Percentiles rank a stretch among this genome's conserved stretches.
phyloP scores from a whole-genome alignment of 2,797 vertebrate genomes.

The Sparidentex hasta region DNA sequence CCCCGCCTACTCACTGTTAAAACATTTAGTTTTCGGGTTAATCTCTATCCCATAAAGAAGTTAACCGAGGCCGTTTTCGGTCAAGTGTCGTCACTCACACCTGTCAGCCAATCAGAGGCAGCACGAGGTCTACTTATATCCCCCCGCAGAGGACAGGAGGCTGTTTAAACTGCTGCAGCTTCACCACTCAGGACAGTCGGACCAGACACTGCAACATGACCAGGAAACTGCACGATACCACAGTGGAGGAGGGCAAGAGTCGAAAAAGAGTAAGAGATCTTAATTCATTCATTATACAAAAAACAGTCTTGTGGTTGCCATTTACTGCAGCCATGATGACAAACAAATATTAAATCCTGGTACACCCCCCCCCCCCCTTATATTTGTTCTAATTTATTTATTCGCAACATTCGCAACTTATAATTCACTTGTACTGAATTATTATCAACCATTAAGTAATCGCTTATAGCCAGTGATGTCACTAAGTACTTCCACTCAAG shows the following conservation, averaged over 20 bases:
- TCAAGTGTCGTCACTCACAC: slow-evolving; percentile 56
- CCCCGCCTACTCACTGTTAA: not conserved
- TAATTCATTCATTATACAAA: not conserved
- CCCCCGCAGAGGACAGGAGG: not conserved
- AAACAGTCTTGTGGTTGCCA: not conserved
- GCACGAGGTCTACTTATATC: slow-evolving; percentile 32
- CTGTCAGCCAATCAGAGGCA: slow-evolving; percentile 72
- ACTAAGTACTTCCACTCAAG: too few species aligned
- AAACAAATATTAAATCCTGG: not conserved
- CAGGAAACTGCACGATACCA: slow-evolving; percentile 45
- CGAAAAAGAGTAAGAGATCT: slow-evolving; percentile 73
- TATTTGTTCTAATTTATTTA: too few species aligned
- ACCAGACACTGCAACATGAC: slow-evolving; percentile 65
- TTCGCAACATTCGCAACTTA: too few species aligned
- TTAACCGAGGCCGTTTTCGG: not conserved
- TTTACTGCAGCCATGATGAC: not conserved
- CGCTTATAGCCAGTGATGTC: too few species aligned
- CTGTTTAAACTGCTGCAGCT: slow-evolving; percentile 20
- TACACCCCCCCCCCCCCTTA: too few species aligned
- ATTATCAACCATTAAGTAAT: not conserved
- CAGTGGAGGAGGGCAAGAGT: slow-evolving; percentile 58
- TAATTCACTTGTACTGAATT: not conserved
- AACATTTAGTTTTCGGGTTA: slow-evolving; percentile 4
- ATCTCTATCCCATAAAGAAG: not conserved
- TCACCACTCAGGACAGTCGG: slow-evolving; percentile 19